Percentiles rank a stretch among this genome's conserved stretches.
These are phyloP conservation scores for Unio pictorum DNA, from an alignment of 2,888 invertebrate species.

Conservation along the genomic window DNA sequence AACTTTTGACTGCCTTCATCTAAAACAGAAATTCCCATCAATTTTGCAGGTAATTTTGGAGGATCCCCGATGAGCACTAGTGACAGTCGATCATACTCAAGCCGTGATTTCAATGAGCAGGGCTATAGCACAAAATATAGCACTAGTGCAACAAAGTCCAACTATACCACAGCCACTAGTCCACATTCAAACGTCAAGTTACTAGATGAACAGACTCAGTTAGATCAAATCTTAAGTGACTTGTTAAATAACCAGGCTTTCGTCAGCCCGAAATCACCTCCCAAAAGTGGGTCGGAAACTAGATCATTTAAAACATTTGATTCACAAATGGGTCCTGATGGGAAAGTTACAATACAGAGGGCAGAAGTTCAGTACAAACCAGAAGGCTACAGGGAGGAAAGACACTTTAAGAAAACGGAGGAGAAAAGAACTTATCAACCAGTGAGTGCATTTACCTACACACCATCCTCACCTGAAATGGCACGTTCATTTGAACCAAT, in stretches of 20 bases:
- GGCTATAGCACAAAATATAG: no score
- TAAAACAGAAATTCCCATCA: not conserved
- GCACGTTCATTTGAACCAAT: slow-evolving; percentile 36
- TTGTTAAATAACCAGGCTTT: slow-evolving; percentile 64
- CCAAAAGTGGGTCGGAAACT: slow-evolving; percentile 43
- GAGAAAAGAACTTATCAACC: slow-evolving; percentile 41
- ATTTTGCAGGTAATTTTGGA: slow-evolving; percentile 6
- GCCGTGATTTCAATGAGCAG: no score
- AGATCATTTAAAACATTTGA: slow-evolving; percentile 53
- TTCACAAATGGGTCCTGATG: slow-evolving; percentile 46
- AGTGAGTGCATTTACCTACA: slow-evolving; percentile 62
- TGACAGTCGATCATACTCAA: not conserved
- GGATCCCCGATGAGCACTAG: not conserved
- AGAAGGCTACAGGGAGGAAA: slow-evolving; percentile 55
- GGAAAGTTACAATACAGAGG: slow-evolving; percentile 53
- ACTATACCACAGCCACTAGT: slow-evolving; percentile 23
- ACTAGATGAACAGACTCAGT: slow-evolving; percentile 62
- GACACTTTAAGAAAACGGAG: slow-evolving; percentile 47
- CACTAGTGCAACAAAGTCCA: slow-evolving; percentile 19
- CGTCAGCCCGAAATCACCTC: slow-evolving; percentile 45
- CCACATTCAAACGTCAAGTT: slow-evolving; percentile 41
- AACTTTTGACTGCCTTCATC: no score
- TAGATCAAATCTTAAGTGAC: slow-evolving; percentile 69
- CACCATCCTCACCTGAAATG: slow-evolving; percentile 46
- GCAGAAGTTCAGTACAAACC: slow-evolving; percentile 60